These are phyloP conservation scores for Oxycera nigricornis DNA, from an alignment of 2,888 invertebrate genomes.

Conservation along the genomic window DNA sequence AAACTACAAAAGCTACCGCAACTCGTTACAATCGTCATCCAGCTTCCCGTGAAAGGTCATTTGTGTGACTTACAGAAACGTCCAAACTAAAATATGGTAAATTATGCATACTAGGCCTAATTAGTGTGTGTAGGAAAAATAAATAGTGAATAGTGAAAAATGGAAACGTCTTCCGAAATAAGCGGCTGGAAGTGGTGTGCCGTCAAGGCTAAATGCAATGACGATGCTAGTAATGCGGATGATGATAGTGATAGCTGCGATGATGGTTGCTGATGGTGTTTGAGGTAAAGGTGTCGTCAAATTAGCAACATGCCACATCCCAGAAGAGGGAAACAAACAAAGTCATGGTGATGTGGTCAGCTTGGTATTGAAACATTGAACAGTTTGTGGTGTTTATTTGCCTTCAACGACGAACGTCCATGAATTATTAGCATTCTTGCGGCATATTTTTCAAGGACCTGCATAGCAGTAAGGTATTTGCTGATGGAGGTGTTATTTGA, in stretches of 20 bases:
- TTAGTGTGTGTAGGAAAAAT: background rate
- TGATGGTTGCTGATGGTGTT: background rate
- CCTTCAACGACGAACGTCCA: background rate
- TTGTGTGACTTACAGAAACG: too few species aligned
- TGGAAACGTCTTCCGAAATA: background rate
- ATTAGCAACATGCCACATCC: background rate
- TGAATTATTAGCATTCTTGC: background rate
- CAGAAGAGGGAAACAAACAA: background rate
- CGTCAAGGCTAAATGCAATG: background rate
- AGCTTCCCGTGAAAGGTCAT: background rate
- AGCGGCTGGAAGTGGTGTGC: background rate
- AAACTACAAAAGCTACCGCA: background rate
- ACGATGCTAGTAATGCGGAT: background rate
- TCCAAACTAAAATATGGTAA: too few species aligned
- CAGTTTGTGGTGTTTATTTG: background rate
- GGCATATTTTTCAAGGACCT: too few species aligned
- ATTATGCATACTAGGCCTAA: background rate
- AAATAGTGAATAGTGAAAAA: background rate
- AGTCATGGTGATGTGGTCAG: background rate
- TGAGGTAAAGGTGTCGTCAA: background rate
- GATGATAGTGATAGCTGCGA: background rate
- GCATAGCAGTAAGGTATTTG: too few species aligned
- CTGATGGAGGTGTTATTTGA: too few species aligned
- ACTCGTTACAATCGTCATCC: background rate
- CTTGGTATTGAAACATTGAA: background rate